These are phyloP conservation scores for Galbula dea DNA, from an alignment of 2,113 vertebrate species.

Conservation along the genomic window DNA sequence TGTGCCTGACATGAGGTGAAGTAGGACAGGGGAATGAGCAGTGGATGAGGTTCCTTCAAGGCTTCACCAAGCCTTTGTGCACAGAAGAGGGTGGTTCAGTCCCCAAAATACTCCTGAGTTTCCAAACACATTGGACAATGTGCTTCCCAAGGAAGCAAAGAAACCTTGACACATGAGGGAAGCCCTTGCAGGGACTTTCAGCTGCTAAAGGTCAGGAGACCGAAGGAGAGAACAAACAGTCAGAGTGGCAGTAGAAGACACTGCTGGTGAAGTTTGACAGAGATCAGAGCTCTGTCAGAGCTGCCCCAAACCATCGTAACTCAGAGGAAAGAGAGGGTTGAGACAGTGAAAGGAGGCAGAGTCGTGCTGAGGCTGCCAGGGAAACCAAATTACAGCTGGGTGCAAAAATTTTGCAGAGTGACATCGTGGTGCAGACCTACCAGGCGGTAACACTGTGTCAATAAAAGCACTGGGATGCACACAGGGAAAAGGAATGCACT, in stretches of 20 bases:
- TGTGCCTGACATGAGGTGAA: background rate
- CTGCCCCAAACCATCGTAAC: background rate
- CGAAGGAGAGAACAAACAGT: background rate
- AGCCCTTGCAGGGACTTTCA: background rate
- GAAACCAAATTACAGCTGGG: background rate
- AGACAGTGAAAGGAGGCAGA: background rate
- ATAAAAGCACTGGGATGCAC: background rate
- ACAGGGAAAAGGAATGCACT: background rate
- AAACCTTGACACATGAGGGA: background rate
- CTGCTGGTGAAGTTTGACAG: background rate
- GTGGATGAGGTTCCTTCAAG: background rate
- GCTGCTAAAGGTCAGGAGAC: background rate
- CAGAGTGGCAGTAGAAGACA: background rate
- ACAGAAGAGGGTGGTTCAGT: background rate
- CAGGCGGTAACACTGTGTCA: too few relatives aligned
- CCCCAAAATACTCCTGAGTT: background rate
- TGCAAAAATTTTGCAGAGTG: background rate
- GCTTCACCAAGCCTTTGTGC: background rate
- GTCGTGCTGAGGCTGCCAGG: background rate
- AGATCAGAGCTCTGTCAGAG: background rate
- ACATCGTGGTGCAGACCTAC: background rate
- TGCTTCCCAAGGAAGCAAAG: background rate
- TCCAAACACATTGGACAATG: background rate
- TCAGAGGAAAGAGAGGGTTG: background rate
- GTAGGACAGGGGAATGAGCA: background rate